These are phyloP conservation scores for Hydrolagus affinis DNA, from an alignment of 2,113 vertebrate species.

Conservation along the genomic window DNA sequence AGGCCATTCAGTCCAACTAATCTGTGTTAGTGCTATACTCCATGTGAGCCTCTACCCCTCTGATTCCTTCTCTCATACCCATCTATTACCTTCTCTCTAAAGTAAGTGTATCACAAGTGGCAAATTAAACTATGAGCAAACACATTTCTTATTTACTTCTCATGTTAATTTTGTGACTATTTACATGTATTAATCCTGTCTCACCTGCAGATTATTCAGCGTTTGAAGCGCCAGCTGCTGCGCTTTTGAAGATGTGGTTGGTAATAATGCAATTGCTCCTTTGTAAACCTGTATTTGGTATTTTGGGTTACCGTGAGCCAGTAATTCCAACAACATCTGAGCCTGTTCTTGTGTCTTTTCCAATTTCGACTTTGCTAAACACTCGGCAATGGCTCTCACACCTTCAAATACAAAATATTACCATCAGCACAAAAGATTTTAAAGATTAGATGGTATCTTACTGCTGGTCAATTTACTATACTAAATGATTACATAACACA, in stretches of 20 bases:
- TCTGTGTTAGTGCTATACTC: too few species aligned
- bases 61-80: neutral
- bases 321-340: constrained; percentile 54
- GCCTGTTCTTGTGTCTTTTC: constrained; percentile 57
- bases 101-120: neutral
- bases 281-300: constrained; percentile 69
- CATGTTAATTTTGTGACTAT: neutral
- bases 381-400: constrained; percentile 56
- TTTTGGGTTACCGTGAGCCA: constrained; percentile 63
- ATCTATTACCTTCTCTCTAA: neutral
- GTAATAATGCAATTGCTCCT: constrained; percentile 56
- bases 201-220: constrained; percentile 59
- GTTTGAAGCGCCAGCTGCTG: constrained; percentile 63
- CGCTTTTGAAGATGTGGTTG: constrained; percentile 48
- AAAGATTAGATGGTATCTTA: neutral
- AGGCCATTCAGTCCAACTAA: too few species aligned
- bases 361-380: constrained; percentile 53
- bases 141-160: neutral
- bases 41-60: too few species aligned
- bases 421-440: neutral
- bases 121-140: neutral
- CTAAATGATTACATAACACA: neutral
- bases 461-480: neutral
- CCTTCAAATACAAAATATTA: constrained; percentile 44
- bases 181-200: neutral